Percentiles rank a stretch among this genome's conserved stretches.
Conservation (phyloP, 2,888 invertebrate species). For the Tenthredo mesomela region DNA sequence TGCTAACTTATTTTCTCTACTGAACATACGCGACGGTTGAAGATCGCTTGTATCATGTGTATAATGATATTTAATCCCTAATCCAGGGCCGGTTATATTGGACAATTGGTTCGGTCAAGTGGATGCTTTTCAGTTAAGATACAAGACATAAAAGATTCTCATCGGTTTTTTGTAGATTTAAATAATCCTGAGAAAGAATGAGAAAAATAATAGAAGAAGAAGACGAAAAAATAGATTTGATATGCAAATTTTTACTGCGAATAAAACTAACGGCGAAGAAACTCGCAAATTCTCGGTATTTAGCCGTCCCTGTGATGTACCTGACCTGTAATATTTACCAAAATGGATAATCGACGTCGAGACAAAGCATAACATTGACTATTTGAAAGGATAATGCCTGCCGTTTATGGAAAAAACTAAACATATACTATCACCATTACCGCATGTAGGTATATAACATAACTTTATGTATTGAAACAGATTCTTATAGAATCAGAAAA, state of each 20-base stretch:
- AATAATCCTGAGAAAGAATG: not conserved
- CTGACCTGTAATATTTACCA: not conserved
- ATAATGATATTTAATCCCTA: not conserved
- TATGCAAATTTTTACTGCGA: not conserved
- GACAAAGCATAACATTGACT: not conserved
- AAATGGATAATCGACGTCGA: not conserved
- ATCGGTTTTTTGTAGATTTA: not conserved
- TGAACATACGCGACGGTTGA: not conserved
- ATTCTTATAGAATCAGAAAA: too few species aligned
- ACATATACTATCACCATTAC: not conserved
- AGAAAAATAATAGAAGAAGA: not conserved
- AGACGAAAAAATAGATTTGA: not conserved
- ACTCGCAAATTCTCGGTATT: not conserved
- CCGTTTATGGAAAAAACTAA: not conserved
- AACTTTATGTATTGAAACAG: too few species aligned
- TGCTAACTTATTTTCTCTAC: not conserved
- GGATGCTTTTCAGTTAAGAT: not conserved
- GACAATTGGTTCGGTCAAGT: not conserved
- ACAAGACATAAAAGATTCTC: not conserved
- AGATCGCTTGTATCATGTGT: not conserved
- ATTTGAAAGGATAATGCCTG: not conserved
- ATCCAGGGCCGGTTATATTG: not conserved
- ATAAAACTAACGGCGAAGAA: not conserved
- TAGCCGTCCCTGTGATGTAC: conserved; percentile 1
- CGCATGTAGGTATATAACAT: too few species aligned